Conservation (phyloP, 2,797 vertebrate species). For the Glyptemys insculpta region DNA sequence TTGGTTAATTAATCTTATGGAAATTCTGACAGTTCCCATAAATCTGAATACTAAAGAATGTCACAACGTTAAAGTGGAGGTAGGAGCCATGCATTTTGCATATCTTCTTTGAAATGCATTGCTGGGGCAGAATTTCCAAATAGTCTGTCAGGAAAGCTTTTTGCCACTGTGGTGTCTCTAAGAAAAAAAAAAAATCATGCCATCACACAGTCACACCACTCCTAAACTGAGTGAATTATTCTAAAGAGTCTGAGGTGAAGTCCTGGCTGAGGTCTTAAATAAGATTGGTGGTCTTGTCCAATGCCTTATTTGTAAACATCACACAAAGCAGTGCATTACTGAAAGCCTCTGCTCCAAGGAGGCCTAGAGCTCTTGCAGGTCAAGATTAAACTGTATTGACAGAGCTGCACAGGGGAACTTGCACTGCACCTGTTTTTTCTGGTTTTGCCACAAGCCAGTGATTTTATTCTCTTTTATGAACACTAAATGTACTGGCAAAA, state of each 20-base stretch:
- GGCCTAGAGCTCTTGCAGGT: neutral
- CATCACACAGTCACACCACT: neutral
- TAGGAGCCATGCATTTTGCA: conserved; percentile 10
- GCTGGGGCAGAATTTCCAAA: conserved; percentile 27
- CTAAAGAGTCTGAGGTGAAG: neutral
- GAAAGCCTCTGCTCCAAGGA: neutral
- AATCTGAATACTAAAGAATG: conserved; percentile 60
- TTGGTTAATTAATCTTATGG: conserved; percentile 35
- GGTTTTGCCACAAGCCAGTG: neutral
- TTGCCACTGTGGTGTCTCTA: neutral
- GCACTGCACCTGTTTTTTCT: neutral
- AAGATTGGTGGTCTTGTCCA: neutral
- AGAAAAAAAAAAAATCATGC: conserved; percentile 51
- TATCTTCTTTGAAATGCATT: conserved; percentile 22
- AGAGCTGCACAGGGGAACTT: neutral
- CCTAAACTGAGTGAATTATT: conserved; percentile 29
- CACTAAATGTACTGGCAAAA: neutral
- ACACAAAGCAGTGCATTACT: neutral
- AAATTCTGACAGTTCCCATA: conserved; percentile 47
- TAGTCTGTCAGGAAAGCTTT: conserved; percentile 9
- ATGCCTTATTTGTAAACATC: neutral
- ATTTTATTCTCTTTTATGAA: neutral
- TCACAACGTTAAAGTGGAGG: conserved; percentile 27
- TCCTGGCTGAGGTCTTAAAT: neutral
- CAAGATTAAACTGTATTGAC: neutral